Conservation (phyloP, 2,113 vertebrate genomes). For the Podiceps cristatus region DNA sequence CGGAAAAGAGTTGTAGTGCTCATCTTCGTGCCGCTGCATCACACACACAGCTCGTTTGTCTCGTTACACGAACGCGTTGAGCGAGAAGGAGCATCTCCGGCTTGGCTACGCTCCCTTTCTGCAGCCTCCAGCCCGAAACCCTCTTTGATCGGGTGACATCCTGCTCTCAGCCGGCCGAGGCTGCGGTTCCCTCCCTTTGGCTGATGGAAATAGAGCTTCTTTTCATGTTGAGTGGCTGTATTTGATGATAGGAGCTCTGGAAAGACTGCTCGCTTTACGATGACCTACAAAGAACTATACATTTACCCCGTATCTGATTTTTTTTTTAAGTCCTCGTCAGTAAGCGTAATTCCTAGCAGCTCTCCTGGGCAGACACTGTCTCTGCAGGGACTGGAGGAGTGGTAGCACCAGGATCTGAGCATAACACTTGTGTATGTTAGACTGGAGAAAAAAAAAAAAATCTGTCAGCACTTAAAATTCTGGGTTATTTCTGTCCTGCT, state of each 20-base stretch:
- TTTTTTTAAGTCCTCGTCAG: neutral
- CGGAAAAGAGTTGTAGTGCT: neutral
- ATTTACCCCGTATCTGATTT: rapidly evolving
- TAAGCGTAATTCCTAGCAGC: neutral
- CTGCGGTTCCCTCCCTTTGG: neutral
- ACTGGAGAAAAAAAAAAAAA: too few relatives aligned
- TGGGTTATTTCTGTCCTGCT: neutral
- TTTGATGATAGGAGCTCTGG: neutral
- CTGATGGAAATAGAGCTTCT: neutral
- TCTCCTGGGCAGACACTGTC: rapidly evolving
- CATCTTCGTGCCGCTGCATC: neutral
- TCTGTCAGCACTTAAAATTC: neutral
- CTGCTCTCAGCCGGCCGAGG: neutral
- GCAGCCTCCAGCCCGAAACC: neutral
- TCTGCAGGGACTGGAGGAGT: rapidly evolving
- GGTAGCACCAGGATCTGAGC: neutral
- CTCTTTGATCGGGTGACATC: rapidly evolving
- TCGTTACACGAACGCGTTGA: rapidly evolving
- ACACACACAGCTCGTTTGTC: neutral
- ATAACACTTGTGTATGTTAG: rapidly evolving
- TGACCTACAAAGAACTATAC: neutral
- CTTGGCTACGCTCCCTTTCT: too few relatives aligned
- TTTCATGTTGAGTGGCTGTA: neutral
- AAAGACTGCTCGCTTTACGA: rapidly evolving
- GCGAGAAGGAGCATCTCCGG: too few relatives aligned